Conservation (phyloP, 2,888 invertebrate species). For the Nemotelus pantherinus region DNA sequence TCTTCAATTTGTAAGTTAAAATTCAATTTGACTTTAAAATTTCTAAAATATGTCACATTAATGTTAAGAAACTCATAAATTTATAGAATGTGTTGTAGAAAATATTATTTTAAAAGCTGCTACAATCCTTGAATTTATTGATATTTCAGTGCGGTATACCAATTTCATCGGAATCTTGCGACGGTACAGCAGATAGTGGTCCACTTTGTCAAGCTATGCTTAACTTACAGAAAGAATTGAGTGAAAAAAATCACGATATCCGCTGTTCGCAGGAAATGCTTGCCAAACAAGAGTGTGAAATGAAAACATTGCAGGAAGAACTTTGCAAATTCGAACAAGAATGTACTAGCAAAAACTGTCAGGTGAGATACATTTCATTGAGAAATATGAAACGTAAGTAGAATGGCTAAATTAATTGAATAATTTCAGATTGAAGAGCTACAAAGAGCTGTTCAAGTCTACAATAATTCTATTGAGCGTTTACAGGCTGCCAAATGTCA, state of each 20-base stretch:
- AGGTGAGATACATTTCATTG: not conserved
- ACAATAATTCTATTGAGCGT: constrained; percentile 9
- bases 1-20: too few species aligned
- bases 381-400: not conserved
- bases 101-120: not conserved
- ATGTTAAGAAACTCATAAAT: not conserved
- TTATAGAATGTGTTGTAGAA: not conserved
- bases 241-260: constrained; percentile 36
- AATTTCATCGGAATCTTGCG: constrained; percentile 1
- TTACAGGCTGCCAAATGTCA: not conserved
- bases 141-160: constrained; percentile 42
- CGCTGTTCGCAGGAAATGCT: constrained; percentile 10
- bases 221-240: constrained; percentile 33
- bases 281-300: constrained; percentile 5
- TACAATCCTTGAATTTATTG: not conserved
- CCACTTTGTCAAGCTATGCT: constrained; percentile 40
- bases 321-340: not conserved
- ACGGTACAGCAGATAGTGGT: not conserved
- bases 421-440: constrained; percentile 35
- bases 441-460: constrained; percentile 24
- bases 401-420: not conserved
- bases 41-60: too few species aligned
- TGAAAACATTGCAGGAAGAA: constrained; percentile 9
- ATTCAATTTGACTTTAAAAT: too few species aligned
- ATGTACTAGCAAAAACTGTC: constrained; percentile 11